phyloP scores from a whole-genome alignment of 2,797 vertebrate genomes.

The Antennarius maculatus region DNA sequence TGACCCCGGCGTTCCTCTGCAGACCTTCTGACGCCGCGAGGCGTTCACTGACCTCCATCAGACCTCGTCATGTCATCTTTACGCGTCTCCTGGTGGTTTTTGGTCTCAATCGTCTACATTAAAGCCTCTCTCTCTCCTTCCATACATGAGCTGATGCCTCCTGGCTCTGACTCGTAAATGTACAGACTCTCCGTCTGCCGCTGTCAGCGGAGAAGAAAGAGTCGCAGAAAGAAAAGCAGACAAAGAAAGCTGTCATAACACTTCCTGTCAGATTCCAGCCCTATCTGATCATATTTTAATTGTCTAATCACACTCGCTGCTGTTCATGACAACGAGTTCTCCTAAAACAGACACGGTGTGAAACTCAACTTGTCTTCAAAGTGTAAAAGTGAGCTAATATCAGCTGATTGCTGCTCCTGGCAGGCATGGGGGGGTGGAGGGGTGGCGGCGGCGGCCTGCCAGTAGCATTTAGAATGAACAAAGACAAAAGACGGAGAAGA shows the following conservation, averaged over 20 bases:
- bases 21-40: too few species aligned
- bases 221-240: not conserved
- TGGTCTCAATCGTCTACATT: not conserved
- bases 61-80: too few species aligned
- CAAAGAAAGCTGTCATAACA: constrained; percentile 5
- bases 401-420: constrained; percentile 34
- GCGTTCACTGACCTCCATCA: too few species aligned
- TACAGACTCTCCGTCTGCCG: not conserved
- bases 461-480: constrained; percentile 38
- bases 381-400: constrained; percentile 32
- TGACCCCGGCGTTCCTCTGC: too few species aligned
- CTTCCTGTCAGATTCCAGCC: not conserved
- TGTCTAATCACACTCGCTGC: constrained; percentile 27
- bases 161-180: too few species aligned
- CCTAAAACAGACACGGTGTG: constrained; percentile 26
- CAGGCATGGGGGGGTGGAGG: constrained; percentile 5
- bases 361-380: constrained; percentile 24
- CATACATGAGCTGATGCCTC: too few species aligned
- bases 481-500: constrained; percentile 1
- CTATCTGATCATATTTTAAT: constrained; percentile 36
- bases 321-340: constrained; percentile 13
- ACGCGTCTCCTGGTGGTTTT: not conserved
- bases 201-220: not conserved
- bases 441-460: constrained; percentile 13
- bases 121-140: too few species aligned